Evolutionary conservation across 2,888 invertebrate genomes (phyloP).

Genomic region (Vesta saturnalis): DNA sequence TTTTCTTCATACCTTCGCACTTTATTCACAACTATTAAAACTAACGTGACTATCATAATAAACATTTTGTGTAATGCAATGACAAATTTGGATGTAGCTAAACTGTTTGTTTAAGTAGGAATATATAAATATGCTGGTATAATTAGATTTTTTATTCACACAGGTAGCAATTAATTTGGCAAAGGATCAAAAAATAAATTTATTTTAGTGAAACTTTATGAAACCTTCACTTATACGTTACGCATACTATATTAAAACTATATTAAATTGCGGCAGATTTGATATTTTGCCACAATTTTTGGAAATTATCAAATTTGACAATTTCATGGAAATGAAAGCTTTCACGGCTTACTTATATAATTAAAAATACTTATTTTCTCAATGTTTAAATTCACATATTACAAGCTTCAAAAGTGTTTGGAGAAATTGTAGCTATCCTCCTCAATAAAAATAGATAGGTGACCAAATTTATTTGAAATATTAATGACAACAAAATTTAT

Average conservation of each 20-base stretch:
- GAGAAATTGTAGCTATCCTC: too few species aligned
- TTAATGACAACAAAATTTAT: too few species aligned
- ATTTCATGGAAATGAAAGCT: too few species aligned
- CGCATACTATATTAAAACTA: background rate
- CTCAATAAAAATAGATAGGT: too few species aligned
- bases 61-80: background rate
- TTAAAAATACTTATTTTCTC: too few species aligned
- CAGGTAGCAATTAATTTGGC: background rate
- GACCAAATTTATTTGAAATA: too few species aligned
- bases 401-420: too few species aligned
- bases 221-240: background rate
- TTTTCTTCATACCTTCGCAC: slow-evolving; percentile 18
- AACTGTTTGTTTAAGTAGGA: background rate
- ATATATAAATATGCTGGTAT: background rate
- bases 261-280: background rate
- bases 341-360: too few species aligned
- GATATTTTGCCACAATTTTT: background rate
- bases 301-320: too few species aligned
- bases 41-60: slow-evolving; percentile 16
- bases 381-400: too few species aligned
- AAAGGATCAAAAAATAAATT: background rate
- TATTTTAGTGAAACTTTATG: background rate
- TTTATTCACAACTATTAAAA: slow-evolving; percentile 20
- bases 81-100: background rate
- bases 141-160: background rate